phyloP scores from a whole-genome alignment of 2,888 invertebrate genomes.

The Adelognathus sp. region DNA sequence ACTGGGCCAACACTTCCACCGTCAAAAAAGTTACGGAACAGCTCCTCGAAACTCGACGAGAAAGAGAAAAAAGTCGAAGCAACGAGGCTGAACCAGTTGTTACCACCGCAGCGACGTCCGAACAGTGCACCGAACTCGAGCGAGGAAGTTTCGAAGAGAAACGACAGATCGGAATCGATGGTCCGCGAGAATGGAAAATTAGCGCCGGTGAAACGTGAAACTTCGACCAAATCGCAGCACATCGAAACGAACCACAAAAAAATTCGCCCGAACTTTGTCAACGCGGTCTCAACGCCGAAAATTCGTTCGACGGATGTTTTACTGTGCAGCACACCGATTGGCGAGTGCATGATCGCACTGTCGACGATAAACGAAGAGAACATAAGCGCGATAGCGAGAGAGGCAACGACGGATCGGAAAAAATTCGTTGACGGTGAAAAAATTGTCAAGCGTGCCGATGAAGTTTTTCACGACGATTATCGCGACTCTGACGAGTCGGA shows the following conservation, averaged over 20 bases:
- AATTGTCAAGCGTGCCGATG: background rate
- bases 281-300: background rate
- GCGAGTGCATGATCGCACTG: background rate
- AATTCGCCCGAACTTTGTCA: background rate
- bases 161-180: too few species aligned
- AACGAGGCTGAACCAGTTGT: too few species aligned
- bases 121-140: too few species aligned
- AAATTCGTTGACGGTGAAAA: background rate
- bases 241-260: background rate
- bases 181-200: background rate
- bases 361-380: background rate
- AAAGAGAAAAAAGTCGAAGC: background rate
- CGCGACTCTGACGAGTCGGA: background rate
- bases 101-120: too few species aligned
- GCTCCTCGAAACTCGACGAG: background rate
- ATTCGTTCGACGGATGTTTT: background rate
- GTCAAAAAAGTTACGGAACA: background rate
- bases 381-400: background rate
- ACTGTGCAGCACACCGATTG: slow-evolving; percentile 10
- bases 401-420: background rate
- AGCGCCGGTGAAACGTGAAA: background rate
- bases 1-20: background rate
- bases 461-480: background rate
- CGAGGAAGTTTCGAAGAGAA: too few species aligned
- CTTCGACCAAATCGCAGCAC: background rate